Conservation (phyloP, 2,888 invertebrate genomes). For the Dolomedes plantarius region DNA sequence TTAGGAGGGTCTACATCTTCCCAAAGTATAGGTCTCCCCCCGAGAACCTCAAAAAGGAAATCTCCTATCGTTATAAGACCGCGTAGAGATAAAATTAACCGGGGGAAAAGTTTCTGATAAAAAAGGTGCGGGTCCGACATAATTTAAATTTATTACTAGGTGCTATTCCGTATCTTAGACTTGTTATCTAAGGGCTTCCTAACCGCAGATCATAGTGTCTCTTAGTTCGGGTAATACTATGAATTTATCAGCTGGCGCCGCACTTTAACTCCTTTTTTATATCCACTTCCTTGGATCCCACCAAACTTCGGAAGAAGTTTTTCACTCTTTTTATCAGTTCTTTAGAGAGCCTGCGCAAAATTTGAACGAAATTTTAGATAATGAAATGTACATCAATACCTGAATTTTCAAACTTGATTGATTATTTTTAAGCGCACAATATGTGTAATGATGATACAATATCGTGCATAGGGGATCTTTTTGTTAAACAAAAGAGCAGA, state of each 20-base stretch:
- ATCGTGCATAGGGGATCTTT: too few species aligned
- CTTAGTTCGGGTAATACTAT: conserved; percentile 37
- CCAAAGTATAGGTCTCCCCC: conserved; percentile 66
- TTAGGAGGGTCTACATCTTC: conserved; percentile 46
- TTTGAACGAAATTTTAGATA: background rate
- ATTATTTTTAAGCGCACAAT: too few species aligned
- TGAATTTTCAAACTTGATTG: too few species aligned
- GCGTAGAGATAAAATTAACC: conserved; percentile 68
- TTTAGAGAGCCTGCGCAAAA: background rate
- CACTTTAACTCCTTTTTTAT: conserved; percentile 25
- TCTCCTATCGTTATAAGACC: conserved; percentile 58
- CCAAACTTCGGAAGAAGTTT: conserved; percentile 19
- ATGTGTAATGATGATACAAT: too few species aligned
- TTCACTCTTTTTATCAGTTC: background rate
- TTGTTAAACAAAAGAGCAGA: too few species aligned
- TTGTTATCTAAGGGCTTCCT: conserved; percentile 53
- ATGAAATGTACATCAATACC: too few species aligned
- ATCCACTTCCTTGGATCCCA: conserved; percentile 10
- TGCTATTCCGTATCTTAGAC: conserved; percentile 60
- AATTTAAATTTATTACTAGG: conserved; percentile 71
- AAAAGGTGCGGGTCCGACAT: conserved; percentile 62
- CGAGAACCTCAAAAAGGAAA: conserved; percentile 39
- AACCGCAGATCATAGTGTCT: conserved; percentile 34
- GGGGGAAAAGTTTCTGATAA: conserved; percentile 54
- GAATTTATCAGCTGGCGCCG: conserved; percentile 51